Conservation (phyloP, 1,140 invertebrate species). For the Holotrichia oblita region DNA sequence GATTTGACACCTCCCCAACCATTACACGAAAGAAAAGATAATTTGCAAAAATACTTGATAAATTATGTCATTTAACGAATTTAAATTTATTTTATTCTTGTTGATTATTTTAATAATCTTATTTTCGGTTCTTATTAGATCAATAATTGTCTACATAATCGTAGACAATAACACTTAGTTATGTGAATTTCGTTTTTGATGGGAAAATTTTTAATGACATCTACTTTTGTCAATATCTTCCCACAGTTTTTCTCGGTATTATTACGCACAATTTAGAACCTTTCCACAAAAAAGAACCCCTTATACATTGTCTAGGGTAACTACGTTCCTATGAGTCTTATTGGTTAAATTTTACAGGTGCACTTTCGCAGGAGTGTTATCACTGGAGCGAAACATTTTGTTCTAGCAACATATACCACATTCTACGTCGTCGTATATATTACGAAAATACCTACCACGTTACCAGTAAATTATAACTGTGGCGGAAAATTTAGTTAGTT, state of each 20-base stretch:
- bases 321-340: neutral
- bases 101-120: too few species aligned
- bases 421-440: neutral
- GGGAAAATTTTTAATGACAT: neutral
- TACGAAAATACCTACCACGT: neutral
- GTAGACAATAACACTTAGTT: too few species aligned
- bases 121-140: too few species aligned
- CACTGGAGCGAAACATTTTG: neutral
- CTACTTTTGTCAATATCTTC: neutral
- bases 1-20: too few species aligned
- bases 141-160: too few species aligned
- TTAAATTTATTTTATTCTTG: too few species aligned
- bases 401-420: neutral
- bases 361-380: neutral
- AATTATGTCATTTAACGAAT: too few species aligned
- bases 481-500: slow-evolving; percentile 6
- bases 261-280: neutral
- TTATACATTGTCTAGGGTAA: neutral
- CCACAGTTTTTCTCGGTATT: neutral
- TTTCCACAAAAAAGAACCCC: neutral
- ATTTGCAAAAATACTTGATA: too few species aligned
- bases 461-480: neutral
- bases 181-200: too few species aligned
- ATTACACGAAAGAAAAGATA: too few species aligned
- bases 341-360: slow-evolving; percentile 21